Evolutionary conservation across 2,888 invertebrate genomes (phyloP), one percentile per base, ranked within the genome.

Genomic region (Gymnocheta viridis): DNA sequence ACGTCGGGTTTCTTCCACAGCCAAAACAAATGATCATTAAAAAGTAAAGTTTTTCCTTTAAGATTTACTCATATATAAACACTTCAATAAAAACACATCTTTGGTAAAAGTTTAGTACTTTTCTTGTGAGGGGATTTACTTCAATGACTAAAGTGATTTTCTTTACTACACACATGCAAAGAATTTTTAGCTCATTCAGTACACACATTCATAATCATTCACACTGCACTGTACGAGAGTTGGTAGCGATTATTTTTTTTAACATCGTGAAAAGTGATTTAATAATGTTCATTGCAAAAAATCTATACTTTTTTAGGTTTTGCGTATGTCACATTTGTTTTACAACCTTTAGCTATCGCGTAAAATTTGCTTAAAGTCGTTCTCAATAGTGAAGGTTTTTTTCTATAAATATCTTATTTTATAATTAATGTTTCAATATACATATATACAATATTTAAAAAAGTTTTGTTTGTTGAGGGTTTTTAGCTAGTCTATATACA

Each of bases 111-210:
- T 80, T 83, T 76, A 27, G 12, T 14, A 10, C 44, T 70, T 32
- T 44, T 27, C 74, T 69, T 69, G 56, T 47, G 47, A 10, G 32
- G 51, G 44, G 62, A 78, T 78, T 82, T 60, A 78, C 66, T 60
- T 78, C 67, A 82, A 69, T 73, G 62, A 47, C 54, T 76, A 49
- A 80, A 83, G 83, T 62, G 69, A 74, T 83, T 82, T 77, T 51
- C 74, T 62, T 38, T 49, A 14, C 35, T 49, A 32, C 17, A 24
- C 22, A 54, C 12, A 56, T 24, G n/a, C 19, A 56, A 17, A 56
- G 4, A 4, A 29, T 35, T 54, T 51, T 29, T 27, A 29, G 12
- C 10, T 41, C 22, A 19, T 64, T 38, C 17, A 44, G 14, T 29
- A 56, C 22, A 4, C 6, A 35, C n/a, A 60, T 10, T 17, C 12